Percentiles rank a stretch among this genome's conserved stretches.
These are phyloP conservation scores for Lottia scabra DNA, from an alignment of 2,888 invertebrate genomes.

Conservation along the genomic window DNA sequence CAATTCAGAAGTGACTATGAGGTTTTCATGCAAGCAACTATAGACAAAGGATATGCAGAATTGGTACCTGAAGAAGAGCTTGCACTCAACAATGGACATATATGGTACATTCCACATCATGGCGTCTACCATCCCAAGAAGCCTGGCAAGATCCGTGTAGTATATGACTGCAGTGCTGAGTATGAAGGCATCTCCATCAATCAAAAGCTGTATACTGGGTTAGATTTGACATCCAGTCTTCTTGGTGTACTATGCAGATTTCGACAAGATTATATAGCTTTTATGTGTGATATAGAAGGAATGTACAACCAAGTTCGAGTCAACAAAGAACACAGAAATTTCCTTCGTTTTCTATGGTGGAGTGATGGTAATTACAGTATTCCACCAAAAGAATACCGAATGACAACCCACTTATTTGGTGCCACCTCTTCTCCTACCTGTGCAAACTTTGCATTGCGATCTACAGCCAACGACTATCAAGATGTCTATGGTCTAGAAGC, in stretches of 20 bases:
- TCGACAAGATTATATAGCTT: slow-evolving; percentile 25
- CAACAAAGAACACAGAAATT: slow-evolving; percentile 17
- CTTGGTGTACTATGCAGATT: slow-evolving; percentile 33
- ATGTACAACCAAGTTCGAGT: slow-evolving; percentile 28
- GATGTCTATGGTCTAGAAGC: slow-evolving; percentile 20
- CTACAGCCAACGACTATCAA: slow-evolving; percentile 16
- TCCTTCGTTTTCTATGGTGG: slow-evolving; percentile 30
- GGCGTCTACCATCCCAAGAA: too few relatives aligned
- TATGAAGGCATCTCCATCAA: slow-evolving; percentile 20
- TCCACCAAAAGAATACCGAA: slow-evolving; percentile 20
- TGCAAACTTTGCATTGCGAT: slow-evolving; percentile 29
- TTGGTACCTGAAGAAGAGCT: too few relatives aligned
- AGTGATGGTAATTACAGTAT: slow-evolving; percentile 3
- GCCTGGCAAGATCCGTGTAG: slow-evolving; percentile 15
- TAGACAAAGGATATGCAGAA: too few relatives aligned
- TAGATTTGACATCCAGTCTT: slow-evolving; percentile 29
- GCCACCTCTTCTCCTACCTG: slow-evolving; percentile 32
- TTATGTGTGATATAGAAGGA: slow-evolving; percentile 32
- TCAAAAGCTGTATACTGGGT: slow-evolving; percentile 28
- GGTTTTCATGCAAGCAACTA: too few relatives aligned
- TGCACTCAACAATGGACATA: too few relatives aligned
- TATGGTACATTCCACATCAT: too few relatives aligned
- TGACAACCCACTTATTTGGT: slow-evolving; percentile 33
- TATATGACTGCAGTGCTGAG: slow-evolving; percentile 34
- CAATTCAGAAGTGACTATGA: too few relatives aligned